Percentiles rank a stretch among this genome's conserved stretches.
Evolutionary conservation across 2,797 vertebrate species (phyloP).

Genomic region (Chlorospingus semifuscus): DNA sequence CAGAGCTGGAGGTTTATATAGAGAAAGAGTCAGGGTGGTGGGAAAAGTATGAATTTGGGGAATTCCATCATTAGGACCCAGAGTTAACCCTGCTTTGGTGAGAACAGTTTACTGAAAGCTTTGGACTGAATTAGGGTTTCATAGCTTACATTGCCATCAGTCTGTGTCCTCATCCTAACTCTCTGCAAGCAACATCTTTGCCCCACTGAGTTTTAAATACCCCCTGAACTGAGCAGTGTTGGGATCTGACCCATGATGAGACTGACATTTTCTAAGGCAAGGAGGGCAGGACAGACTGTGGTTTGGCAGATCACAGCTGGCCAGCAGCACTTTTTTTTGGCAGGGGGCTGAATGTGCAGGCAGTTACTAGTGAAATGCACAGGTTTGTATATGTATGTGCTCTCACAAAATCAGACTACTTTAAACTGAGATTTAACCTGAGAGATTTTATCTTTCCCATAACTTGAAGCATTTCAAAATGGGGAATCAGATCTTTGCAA

Average conservation of each 20-base stretch:
- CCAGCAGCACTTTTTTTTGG: not conserved
- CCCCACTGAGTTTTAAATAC: not conserved
- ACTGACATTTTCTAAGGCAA: not conserved
- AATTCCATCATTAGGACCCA: not conserved
- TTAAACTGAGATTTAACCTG: not conserved
- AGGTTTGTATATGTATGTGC: not conserved
- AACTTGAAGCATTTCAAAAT: not conserved
- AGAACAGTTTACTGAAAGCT: not conserved
- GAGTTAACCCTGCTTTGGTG: not conserved
- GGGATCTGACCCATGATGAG: not conserved
- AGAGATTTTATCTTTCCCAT: not conserved
- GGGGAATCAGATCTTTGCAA: not conserved
- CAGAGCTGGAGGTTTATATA: not conserved
- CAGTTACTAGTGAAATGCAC: not conserved
- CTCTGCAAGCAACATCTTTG: not conserved
- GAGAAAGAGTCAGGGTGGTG: not conserved
- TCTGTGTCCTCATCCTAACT: not conserved
- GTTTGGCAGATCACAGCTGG: not conserved
- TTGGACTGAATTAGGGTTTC: not conserved
- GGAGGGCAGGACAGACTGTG: not conserved
- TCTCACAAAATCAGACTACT: not conserved
- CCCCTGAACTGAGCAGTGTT: not conserved
- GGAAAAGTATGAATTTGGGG: not conserved
- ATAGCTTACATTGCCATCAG: not conserved
- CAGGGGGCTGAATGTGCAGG: not conserved